phyloP scores from a whole-genome alignment of 35 echinoderm and acorn worm genomes.

The Stichopus chloronotus region DNA sequence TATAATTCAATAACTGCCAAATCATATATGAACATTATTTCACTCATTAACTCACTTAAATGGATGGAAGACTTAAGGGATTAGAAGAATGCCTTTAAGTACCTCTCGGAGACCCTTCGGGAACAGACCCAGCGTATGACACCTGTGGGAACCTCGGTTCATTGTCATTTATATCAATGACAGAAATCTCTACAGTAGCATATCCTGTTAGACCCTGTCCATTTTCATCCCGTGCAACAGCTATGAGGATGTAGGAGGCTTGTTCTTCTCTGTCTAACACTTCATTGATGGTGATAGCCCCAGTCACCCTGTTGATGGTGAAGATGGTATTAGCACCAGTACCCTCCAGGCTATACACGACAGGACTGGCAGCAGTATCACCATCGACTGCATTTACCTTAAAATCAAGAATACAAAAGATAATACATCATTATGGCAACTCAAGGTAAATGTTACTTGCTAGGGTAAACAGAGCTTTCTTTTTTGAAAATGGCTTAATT shows the following conservation, averaged over 20 bases:
- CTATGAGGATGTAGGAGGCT: slow-evolving; percentile 58
- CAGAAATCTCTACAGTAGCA: background rate
- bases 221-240: slow-evolving; percentile 67
- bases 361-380: slow-evolving; percentile 40
- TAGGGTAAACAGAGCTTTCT: background rate
- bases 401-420: background rate
- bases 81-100: background rate
- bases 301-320: slow-evolving; percentile 58
- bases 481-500: background rate
- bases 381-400: slow-evolving; percentile 78
- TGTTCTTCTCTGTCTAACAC: slow-evolving; percentile 74
- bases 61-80: too few species aligned
- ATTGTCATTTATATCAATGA: slow-evolving; percentile 80
- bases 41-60: too few species aligned
- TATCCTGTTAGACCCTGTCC: slow-evolving; percentile 10
- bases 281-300: slow-evolving; percentile 56
- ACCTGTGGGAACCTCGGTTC: slow-evolving; percentile 63
- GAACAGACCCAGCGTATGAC: slow-evolving; percentile 71
- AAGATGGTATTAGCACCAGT: slow-evolving; percentile 62
- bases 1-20: too few species aligned
- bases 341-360: slow-evolving; percentile 68
- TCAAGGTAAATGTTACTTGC: background rate
- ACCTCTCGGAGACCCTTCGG: slow-evolving; percentile 65
- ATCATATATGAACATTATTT: too few species aligned
- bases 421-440: background rate